A percentile compares a stretch with the other conserved stretches of the same genome.
phyloP scores from a whole-genome alignment of 1,140 invertebrate species.

The Popillia japonica region DNA sequence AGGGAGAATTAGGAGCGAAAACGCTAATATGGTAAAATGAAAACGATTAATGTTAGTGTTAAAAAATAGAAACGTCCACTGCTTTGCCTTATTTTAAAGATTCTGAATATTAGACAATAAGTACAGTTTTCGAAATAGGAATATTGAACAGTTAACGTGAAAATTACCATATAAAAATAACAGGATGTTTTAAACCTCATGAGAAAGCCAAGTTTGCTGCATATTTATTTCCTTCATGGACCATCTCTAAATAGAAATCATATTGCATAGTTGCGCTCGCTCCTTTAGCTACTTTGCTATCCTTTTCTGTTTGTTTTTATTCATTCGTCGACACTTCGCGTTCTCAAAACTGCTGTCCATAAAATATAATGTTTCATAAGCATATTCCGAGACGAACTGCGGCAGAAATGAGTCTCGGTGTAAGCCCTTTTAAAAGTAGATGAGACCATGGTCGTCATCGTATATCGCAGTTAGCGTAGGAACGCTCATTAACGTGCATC shows the following conservation, averaged over 20 bases:
- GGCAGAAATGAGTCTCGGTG: slow-evolving; percentile 43
- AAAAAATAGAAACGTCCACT: no score
- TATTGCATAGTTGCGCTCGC: slow-evolving; percentile 10
- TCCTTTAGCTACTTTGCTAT: neutral
- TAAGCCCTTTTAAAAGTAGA: slow-evolving; percentile 43
- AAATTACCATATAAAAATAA: neutral
- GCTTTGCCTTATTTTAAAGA: no score
- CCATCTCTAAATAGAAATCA: slow-evolving; percentile 13
- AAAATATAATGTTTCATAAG: slow-evolving; percentile 51
- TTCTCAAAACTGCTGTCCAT: slow-evolving; percentile 44
- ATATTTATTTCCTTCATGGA: neutral
- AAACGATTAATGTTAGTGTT: no score
- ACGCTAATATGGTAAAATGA: no score
- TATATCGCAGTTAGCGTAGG: slow-evolving; percentile 42
- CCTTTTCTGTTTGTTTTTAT: slow-evolving; percentile 34
- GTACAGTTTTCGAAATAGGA: no score
- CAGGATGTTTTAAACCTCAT: neutral
- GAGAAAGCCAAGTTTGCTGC: neutral
- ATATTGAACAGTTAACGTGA: no score
- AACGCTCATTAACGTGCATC: slow-evolving; percentile 42
- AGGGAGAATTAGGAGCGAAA: no score
- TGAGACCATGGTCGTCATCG: slow-evolving; percentile 42
- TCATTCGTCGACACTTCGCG: slow-evolving; percentile 9
- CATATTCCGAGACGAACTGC: slow-evolving; percentile 48
- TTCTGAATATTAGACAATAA: no score